These are phyloP conservation scores for Aphidius gifuensis DNA, from an alignment of 1,140 invertebrate species.

Conservation along the genomic window DNA sequence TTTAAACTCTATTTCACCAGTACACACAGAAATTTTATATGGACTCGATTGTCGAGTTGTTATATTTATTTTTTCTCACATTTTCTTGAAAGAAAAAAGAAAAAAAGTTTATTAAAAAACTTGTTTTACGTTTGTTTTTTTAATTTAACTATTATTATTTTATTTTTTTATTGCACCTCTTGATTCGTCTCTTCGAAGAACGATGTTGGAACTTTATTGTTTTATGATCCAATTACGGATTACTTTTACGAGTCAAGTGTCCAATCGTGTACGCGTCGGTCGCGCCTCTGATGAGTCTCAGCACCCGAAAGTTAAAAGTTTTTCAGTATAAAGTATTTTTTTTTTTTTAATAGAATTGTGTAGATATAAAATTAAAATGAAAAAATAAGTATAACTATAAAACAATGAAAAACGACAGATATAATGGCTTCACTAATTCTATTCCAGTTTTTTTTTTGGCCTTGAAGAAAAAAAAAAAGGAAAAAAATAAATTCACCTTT, in stretches of 20 bases:
- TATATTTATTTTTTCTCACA: background rate
- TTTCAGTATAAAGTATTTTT: too few relatives aligned
- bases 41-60: background rate
- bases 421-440: constrained; percentile 24
- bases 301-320: background rate
- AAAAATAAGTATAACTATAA: background rate
- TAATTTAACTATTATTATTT: too few relatives aligned
- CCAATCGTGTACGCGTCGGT: constrained; percentile 18
- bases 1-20: background rate
- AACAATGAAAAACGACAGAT: background rate
- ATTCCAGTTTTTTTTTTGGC: constrained; percentile 14
- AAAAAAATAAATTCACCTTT: background rate
- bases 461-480: constrained; percentile 13
- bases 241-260: constrained; percentile 44
- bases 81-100: background rate
- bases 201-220: constrained; percentile 47
- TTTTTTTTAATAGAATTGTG: too few relatives aligned
- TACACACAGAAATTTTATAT: background rate
- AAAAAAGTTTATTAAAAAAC: background rate
- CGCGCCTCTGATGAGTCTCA: constrained; percentile 39
- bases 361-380: too few relatives aligned
- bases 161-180: too few relatives aligned
- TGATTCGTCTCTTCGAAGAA: too few relatives aligned
- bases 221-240: constrained; percentile 53
- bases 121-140: background rate